These are phyloP conservation scores for Globicephala melas DNA, from an alignment of 2,113 vertebrate genomes.

Conservation along the genomic window DNA sequence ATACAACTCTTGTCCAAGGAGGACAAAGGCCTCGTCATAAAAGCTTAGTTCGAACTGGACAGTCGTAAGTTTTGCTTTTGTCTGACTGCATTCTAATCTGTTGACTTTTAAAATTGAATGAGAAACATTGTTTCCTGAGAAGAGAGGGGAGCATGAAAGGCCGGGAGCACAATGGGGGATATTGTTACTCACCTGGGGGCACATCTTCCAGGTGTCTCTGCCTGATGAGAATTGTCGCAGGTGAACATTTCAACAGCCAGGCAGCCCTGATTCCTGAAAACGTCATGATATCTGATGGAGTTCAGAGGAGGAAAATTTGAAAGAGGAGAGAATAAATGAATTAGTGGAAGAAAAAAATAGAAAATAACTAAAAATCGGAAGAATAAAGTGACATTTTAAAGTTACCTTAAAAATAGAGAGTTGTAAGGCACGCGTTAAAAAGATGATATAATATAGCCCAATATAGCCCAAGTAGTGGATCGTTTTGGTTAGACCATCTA, in stretches of 20 bases:
- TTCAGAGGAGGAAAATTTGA: background rate
- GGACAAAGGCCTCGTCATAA: background rate
- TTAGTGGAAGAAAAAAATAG: background rate
- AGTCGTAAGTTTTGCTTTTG: background rate
- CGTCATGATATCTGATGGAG: fast-evolving
- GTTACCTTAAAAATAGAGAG: background rate
- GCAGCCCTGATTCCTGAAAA: background rate
- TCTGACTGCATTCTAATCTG: background rate
- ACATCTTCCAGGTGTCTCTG: background rate
- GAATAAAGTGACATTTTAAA: background rate
- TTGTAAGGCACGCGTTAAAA: background rate
- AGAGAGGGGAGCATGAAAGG: background rate
- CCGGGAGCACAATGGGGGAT: background rate
- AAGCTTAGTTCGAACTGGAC: background rate
- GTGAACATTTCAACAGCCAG: background rate
- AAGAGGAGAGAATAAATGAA: background rate
- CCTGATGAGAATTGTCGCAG: no score
- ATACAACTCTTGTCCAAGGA: background rate
- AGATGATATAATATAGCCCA: background rate
- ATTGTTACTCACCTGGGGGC: background rate
- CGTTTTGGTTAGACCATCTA: background rate
- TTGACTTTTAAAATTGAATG: conserved; percentile 20
- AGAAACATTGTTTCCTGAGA: background rate
- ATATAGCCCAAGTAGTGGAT: background rate
- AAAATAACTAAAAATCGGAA: background rate